Percentiles rank a stretch among this genome's conserved stretches.
Conservation (phyloP, 2,113 vertebrate genomes). For the Grantiella picta region DNA sequence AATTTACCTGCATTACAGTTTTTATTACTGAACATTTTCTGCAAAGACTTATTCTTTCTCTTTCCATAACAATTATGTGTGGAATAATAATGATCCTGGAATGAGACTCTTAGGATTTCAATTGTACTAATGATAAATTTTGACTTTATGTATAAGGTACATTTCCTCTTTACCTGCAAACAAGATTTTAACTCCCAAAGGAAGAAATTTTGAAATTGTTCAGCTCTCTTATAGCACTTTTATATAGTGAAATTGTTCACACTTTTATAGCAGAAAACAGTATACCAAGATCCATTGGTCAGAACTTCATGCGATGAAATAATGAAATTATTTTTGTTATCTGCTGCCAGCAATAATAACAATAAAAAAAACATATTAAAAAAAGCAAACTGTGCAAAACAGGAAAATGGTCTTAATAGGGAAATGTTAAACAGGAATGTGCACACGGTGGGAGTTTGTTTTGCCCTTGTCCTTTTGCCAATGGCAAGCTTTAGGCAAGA, state of each 20-base stretch:
- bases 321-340: background rate
- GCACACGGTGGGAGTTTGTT: background rate
- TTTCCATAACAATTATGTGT: background rate
- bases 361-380: background rate
- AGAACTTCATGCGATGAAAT: background rate
- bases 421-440: background rate
- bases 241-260: background rate
- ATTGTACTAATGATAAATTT: background rate
- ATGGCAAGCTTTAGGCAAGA: background rate
- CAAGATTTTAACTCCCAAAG: background rate
- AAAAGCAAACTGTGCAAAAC: background rate
- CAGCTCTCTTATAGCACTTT: background rate
- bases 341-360: background rate
- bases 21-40: background rate
- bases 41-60: background rate
- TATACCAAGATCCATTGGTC: background rate
- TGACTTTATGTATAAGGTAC: background rate
- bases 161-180: background rate
- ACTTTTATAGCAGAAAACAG: background rate
- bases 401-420: background rate
- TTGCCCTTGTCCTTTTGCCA: conserved; percentile 1
- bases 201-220: background rate
- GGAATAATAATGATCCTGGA: background rate
- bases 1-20: background rate
- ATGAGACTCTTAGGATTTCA: background rate